Conservation (phyloP, 2,888 invertebrate species). For the Timema podura region DNA sequence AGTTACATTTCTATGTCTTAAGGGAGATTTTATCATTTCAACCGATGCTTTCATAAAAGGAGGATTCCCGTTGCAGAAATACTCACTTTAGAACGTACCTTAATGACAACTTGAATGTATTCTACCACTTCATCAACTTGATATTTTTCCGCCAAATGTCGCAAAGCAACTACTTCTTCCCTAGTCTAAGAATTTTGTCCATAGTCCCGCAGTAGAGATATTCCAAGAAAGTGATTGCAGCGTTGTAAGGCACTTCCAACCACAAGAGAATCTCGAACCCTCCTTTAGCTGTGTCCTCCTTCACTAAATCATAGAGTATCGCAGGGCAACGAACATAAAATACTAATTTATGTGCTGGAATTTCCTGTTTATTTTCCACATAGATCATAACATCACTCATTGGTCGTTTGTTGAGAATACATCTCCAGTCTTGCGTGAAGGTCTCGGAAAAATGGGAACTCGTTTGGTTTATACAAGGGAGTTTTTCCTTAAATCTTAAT, state of each 20-base stretch:
- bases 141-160: slow-evolving; percentile 40
- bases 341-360: slow-evolving; percentile 47
- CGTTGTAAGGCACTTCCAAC: slow-evolving; percentile 35
- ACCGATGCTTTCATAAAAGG: too few species aligned
- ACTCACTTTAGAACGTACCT: background rate
- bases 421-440: slow-evolving; percentile 39
- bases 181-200: slow-evolving; percentile 33
- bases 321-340: slow-evolving; percentile 45
- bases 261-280: slow-evolving; percentile 30
- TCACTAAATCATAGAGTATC: slow-evolving; percentile 41
- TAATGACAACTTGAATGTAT: slow-evolving; percentile 34
- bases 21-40: too few species aligned
- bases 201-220: slow-evolving; percentile 44
- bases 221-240: slow-evolving; percentile 43
- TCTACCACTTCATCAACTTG: slow-evolving; percentile 38
- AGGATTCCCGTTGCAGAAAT: too few species aligned
- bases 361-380: slow-evolving; percentile 41
- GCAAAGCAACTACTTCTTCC: slow-evolving; percentile 35
- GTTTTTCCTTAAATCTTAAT: background rate
- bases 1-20: too few species aligned
- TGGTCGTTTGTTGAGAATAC: slow-evolving; percentile 40
- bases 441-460: too few species aligned
- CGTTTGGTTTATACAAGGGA: background rate
- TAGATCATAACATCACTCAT: slow-evolving; percentile 47
- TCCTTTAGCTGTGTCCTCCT: slow-evolving; percentile 25